Evolutionary conservation across 2,113 vertebrate species (phyloP).

Genomic region (Ctenomys sociabilis): DNA sequence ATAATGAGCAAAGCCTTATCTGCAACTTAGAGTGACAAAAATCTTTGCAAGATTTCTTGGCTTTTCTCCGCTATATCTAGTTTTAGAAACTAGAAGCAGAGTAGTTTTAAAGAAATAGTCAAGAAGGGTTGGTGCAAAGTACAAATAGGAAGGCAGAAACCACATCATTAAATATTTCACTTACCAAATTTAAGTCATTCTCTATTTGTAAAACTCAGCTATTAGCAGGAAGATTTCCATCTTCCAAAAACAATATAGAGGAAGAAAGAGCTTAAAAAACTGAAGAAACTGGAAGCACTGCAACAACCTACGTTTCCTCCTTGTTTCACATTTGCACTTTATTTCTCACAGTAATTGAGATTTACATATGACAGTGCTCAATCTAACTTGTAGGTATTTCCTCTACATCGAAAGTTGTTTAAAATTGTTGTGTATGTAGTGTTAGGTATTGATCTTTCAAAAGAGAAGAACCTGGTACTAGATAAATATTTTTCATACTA

Average conservation of each 20-base stretch:
- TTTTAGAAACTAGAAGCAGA: background rate
- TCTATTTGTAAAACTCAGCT: constrained; percentile 19
- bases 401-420: constrained; percentile 45
- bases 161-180: background rate
- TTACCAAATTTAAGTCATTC: constrained; percentile 55
- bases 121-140: background rate
- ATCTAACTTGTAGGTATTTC: background rate
- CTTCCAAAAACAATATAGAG: background rate
- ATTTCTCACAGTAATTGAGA: background rate
- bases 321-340: constrained; percentile 42
- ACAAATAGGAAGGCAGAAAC: background rate
- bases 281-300: background rate
- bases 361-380: background rate
- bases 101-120: background rate
- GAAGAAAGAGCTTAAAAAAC: background rate
- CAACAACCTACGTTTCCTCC: background rate
- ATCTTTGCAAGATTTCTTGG: background rate
- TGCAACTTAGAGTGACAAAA: background rate
- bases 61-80: background rate
- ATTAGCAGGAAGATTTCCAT: constrained; percentile 21
- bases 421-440: background rate
- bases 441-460: constrained; percentile 14
- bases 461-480: background rate
- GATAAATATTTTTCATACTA: background rate
- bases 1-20: background rate